phyloP scores from a whole-genome alignment of 2,113 vertebrate genomes.

The Callipepla californica region DNA sequence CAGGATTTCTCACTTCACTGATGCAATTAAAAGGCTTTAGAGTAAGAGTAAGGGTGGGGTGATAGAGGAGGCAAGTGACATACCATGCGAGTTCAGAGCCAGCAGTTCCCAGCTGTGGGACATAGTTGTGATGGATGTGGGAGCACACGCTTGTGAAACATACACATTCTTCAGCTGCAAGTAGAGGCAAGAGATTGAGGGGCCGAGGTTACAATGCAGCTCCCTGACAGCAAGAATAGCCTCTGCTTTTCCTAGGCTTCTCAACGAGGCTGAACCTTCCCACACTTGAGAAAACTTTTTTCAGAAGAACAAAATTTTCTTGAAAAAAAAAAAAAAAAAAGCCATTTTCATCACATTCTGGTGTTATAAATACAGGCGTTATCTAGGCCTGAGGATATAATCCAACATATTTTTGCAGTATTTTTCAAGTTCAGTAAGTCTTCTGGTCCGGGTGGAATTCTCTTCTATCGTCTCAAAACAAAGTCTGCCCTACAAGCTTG shows the following conservation, averaged over 20 bases:
- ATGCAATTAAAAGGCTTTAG: not conserved
- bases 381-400: not conserved
- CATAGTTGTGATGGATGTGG: not conserved
- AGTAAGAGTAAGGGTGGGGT: not conserved
- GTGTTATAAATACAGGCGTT: not conserved
- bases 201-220: not conserved
- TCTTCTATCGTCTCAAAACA: not conserved
- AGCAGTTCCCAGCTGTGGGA: not conserved
- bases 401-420: not conserved
- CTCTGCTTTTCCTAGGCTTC: not conserved
- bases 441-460: not conserved
- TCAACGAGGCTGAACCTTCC: not conserved
- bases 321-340: not conserved
- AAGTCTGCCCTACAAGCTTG: not conserved
- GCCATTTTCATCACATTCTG: not conserved
- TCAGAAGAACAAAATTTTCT: not conserved
- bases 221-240: not conserved
- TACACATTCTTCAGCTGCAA: not conserved
- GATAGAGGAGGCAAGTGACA: not conserved
- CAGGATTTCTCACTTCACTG: not conserved
- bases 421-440: constrained; percentile 15
- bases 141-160: not conserved
- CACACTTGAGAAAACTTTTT: not conserved
- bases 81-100: not conserved
- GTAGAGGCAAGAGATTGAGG: not conserved